These are phyloP conservation scores for Trematocara unimaculatum DNA, from an alignment of 2,113 vertebrate genomes.

Conservation along the genomic window DNA sequence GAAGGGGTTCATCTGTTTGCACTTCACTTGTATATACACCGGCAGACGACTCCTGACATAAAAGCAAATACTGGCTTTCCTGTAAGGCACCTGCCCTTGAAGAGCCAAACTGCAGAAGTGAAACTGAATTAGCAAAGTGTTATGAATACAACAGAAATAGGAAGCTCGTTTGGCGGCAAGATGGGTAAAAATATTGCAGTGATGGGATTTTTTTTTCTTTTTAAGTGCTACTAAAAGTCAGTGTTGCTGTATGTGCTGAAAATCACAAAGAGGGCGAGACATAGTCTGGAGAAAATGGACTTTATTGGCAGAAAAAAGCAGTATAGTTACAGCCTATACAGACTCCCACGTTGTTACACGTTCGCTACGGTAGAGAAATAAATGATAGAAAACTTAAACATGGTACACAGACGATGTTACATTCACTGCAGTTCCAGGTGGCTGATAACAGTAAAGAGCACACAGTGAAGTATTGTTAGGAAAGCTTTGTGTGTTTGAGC, in stretches of 20 bases:
- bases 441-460: background rate
- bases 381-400: background rate
- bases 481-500: background rate
- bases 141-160: background rate
- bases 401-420: background rate
- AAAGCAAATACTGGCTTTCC: background rate
- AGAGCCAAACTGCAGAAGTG: constrained; percentile 19
- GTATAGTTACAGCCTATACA: background rate
- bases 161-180: background rate
- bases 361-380: background rate
- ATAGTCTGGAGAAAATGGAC: background rate
- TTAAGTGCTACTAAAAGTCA: background rate
- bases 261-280: background rate
- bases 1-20: background rate
- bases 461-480: background rate
- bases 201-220: background rate
- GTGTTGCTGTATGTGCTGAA: background rate
- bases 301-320: background rate
- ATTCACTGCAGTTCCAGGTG: background rate
- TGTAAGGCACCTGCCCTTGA: background rate
- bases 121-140: background rate
- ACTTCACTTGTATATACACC: background rate
- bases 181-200: background rate
- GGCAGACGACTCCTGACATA: background rate
- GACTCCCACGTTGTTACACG: background rate